phyloP scores from a whole-genome alignment of 1,140 invertebrate genomes.

The Bombus vancouverensis region DNA sequence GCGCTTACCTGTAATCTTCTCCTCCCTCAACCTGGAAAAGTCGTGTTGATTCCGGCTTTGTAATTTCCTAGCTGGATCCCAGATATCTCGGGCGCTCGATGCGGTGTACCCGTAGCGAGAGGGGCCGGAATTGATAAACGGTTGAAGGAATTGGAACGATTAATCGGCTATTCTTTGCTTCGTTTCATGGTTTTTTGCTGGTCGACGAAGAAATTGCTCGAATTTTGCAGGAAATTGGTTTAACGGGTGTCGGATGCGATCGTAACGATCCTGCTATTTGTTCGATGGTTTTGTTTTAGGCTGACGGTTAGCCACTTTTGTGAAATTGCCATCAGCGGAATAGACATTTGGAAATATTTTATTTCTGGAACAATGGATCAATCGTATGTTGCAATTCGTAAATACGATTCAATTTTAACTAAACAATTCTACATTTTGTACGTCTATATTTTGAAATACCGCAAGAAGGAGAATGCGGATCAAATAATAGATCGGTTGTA shows the following conservation, averaged over 20 bases:
- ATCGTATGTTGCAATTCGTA: too few species aligned
- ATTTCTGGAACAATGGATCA: too few species aligned
- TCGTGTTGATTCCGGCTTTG: conserved; percentile 21
- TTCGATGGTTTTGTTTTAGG: neutral
- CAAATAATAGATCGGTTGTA: too few species aligned
- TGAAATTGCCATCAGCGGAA: neutral
- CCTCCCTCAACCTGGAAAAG: neutral
- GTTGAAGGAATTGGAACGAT: conserved; percentile 10
- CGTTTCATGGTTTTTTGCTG: neutral
- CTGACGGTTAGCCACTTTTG: neutral
- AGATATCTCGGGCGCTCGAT: neutral
- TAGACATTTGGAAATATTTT: neutral
- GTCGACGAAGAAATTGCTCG: neutral
- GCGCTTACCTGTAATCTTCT: conserved; percentile 42
- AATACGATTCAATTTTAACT: too few species aligned
- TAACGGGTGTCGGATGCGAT: neutral
- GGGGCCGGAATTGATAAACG: neutral
- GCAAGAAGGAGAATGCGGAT: too few species aligned
- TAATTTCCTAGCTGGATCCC: conserved; percentile 17
- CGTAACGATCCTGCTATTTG: neutral
- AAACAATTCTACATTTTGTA: too few species aligned
- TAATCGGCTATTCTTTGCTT: conserved; percentile 3
- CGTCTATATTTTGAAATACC: too few species aligned
- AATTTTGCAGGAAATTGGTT: neutral
- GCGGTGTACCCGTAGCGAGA: neutral